These are phyloP conservation scores for Sitta europaea DNA, from an alignment of 2,113 vertebrate genomes.

Conservation along the genomic window DNA sequence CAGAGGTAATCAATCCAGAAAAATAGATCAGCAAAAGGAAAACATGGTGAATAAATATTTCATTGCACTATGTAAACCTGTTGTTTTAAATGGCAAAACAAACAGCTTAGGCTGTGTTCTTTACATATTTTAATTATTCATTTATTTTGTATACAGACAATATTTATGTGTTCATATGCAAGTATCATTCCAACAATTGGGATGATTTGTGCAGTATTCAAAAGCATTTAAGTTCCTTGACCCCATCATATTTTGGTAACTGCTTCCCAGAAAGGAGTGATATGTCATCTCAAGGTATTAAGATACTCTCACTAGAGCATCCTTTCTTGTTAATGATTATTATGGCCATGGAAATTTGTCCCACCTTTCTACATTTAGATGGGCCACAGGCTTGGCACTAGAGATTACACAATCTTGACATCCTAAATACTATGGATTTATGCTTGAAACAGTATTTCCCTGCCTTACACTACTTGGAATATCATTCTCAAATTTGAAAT, in stretches of 20 bases:
- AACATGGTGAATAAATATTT: conserved; percentile 58
- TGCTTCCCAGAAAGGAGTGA: not conserved
- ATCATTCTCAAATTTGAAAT: not conserved
- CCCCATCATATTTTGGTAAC: not conserved
- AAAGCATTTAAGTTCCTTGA: not conserved
- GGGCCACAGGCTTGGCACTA: not conserved
- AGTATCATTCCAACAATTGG: not conserved
- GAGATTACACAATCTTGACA: not conserved
- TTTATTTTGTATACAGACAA: not conserved
- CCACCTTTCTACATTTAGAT: not conserved
- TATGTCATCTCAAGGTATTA: not conserved
- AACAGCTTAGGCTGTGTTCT: not conserved
- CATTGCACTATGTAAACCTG: conserved; percentile 29
- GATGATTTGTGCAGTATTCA: not conserved
- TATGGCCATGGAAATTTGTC: not conserved
- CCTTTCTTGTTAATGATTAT: not conserved
- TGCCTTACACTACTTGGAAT: not conserved
- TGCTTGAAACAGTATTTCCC: not conserved
- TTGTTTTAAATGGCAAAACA: conserved; percentile 38
- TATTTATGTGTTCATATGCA: not conserved
- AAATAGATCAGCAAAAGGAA: conserved; percentile 38
- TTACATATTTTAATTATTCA: conserved; percentile 28
- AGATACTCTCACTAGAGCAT: not conserved
- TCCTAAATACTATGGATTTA: not conserved
- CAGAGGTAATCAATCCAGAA: conserved; percentile 53